phyloP scores from a whole-genome alignment of 37 sponge, comb jelly and placozoan species.

The Geodia barretti region DNA sequence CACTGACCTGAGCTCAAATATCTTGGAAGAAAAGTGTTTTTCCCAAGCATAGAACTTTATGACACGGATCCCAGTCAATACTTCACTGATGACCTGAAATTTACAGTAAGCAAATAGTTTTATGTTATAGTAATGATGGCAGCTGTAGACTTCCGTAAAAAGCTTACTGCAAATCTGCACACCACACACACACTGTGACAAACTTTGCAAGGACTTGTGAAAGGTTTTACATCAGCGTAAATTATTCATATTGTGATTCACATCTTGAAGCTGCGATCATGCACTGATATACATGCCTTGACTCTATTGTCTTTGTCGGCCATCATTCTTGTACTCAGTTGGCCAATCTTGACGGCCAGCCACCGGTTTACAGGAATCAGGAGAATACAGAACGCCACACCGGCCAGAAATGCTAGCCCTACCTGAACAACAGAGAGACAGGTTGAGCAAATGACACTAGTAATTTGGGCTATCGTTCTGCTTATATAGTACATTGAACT shows the following conservation, averaged over 20 bases:
- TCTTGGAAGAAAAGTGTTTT: constrained; percentile 63
- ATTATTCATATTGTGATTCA: too few relatives aligned
- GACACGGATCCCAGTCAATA: constrained; percentile 85
- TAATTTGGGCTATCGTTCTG: background rate
- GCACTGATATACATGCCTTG: too few relatives aligned
- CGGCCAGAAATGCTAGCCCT: constrained; percentile 91
- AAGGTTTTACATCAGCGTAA: too few relatives aligned
- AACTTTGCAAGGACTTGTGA: too few relatives aligned
- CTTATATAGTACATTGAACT: too few relatives aligned
- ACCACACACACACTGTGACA: too few relatives aligned
- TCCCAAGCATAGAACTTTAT: constrained; percentile 99
- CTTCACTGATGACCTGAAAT: constrained; percentile 83
- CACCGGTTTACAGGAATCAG: constrained; percentile 92
- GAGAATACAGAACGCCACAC: constrained; percentile 80
- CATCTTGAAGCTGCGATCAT: too few relatives aligned
- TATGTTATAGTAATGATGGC: too few relatives aligned
- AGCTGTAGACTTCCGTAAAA: too few relatives aligned
- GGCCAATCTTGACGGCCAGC: constrained; percentile 91
- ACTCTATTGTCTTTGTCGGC: constrained; percentile 90
- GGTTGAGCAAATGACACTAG: background rate
- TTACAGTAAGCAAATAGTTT: too few relatives aligned
- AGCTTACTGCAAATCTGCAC: too few relatives aligned
- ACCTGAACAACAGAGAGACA: constrained; percentile 54
- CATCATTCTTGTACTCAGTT: constrained; percentile 87
- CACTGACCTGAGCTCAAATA: constrained; percentile 59